Base-by-base conservation (phyloP, 2,888 invertebrate genomes). In the Crocallis elinguaria region DNA sequence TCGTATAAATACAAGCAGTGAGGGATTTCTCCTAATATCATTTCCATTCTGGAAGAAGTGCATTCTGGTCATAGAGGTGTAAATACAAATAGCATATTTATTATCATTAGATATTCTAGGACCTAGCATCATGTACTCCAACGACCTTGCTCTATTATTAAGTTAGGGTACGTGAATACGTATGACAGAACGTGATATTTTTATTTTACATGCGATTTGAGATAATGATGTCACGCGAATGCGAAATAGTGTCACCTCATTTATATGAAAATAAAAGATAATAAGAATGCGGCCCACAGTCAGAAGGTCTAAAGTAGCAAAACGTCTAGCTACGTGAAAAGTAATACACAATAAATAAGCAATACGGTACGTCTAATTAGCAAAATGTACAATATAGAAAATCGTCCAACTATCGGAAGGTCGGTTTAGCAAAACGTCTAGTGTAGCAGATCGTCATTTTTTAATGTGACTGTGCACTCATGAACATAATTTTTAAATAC, bases 171-270 rank as follows among this genome's bases (percentile, higher is more conserved):
- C 49, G 44, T 37, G 14, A 42, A 35, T 27, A 12, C 14, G 43
- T 44, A 44, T 57, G 61, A 62, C 64, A 65, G 56, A 60, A 54
- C 43, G 61, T 44, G 54, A 57, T 60, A 66, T 57, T 62, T 62
- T 59, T 60, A 64, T 61, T 57, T 52, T 52, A 63, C 62, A 59
- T 59, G 60, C 43, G 51, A 63, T 60, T 58, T 48, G 25, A 38
- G 50, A 51, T 59, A 55, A 67, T 62, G 60, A 66, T 62, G 63
- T 69, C 73, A 73, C 60, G 56, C 59, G 44, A 57, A 50, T 52
- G 54, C 29, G 57, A 53, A 60, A 59, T 57, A 36, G 55, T 57
- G 59, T 56, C 60, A 61, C 50, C 48, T 44, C 50, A 45, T 42
- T 57, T 50, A 30, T 42, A 41, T 50, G 39, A 44, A 49, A 50